phyloP scores from a whole-genome alignment of 2,797 vertebrate genomes.

The Sylvilagus floridanus region DNA sequence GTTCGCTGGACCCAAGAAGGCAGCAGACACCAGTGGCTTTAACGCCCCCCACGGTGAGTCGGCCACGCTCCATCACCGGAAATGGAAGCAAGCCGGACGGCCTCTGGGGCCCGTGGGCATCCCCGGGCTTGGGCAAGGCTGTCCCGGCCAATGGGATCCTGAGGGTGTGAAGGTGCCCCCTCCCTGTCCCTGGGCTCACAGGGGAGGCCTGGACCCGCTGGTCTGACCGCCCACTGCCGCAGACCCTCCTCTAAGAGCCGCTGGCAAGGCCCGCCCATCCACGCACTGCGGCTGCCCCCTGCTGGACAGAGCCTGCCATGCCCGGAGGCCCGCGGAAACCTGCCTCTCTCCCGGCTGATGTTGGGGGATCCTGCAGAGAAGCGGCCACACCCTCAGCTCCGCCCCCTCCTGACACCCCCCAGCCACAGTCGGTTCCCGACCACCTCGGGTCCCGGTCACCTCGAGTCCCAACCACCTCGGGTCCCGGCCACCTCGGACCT shows the following conservation, averaged over 20 bases:
- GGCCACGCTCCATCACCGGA: not conserved
- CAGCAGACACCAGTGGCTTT: not conserved
- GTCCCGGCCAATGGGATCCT: not conserved
- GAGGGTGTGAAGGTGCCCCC: not conserved
- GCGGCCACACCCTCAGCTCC: not conserved
- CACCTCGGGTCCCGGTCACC: not conserved
- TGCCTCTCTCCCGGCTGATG: too few relatives aligned
- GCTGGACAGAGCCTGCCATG: constrained; percentile 49
- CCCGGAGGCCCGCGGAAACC: not conserved
- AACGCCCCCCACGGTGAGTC: not conserved
- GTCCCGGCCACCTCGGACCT: too few relatives aligned
- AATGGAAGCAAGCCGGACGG: not conserved
- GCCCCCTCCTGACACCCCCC: not conserved
- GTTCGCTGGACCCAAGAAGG: not conserved
- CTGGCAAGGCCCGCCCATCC: not conserved
- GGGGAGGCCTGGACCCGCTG: not conserved
- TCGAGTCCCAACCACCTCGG: too few relatives aligned
- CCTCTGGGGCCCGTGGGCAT: not conserved
- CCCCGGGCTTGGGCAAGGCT: not conserved
- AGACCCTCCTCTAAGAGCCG: not conserved
- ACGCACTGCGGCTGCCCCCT: constrained; percentile 73
- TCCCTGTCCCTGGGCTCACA: not conserved
- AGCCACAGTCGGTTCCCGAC: not conserved
- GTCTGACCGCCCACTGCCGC: not conserved
- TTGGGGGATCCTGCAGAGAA: not conserved